Evolutionary conservation across 2,888 invertebrate genomes (phyloP).

Genomic region (Trichopoda pennipes): DNA sequence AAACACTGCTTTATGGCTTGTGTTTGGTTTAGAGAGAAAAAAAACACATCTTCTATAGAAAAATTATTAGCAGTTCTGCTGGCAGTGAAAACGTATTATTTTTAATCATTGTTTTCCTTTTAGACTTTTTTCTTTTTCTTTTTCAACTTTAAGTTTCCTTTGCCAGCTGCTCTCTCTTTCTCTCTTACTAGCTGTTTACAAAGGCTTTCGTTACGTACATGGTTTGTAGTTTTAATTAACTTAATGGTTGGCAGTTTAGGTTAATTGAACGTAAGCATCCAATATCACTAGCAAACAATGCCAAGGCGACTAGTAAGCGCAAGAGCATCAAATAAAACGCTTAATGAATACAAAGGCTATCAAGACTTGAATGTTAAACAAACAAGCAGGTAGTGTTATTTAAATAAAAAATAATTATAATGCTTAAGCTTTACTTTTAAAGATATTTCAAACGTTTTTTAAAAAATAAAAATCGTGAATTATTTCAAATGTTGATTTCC

Average conservation of each 20-base stretch:
- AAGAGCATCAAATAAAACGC: neutral
- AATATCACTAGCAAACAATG: conserved; percentile 40
- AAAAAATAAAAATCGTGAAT: neutral
- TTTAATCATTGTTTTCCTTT: conserved; percentile 53
- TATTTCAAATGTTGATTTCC: neutral
- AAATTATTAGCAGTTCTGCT: neutral
- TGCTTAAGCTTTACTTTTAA: neutral
- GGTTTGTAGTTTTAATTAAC: conserved; percentile 65
- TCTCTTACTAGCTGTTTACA: neutral
- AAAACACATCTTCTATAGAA: neutral
- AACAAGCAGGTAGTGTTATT: neutral
- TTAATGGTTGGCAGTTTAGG: conserved; percentile 64
- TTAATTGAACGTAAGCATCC: conserved; percentile 63
- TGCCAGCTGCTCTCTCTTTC: no score
- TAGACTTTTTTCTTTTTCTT: neutral
- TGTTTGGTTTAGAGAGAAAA: no score
- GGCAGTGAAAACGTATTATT: conserved; percentile 40
- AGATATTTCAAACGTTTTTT: neutral
- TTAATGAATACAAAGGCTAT: neutral
- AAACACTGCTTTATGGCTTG: no score
- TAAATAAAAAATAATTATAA: neutral
- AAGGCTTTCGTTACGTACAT: conserved; percentile 15
- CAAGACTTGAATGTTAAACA: no score
- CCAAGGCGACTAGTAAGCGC: conserved; percentile 21
- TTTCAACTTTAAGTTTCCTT: neutral